These are phyloP conservation scores for Sus cebifrons DNA, from an alignment of 2,797 vertebrate species.

Conservation along the genomic window DNA sequence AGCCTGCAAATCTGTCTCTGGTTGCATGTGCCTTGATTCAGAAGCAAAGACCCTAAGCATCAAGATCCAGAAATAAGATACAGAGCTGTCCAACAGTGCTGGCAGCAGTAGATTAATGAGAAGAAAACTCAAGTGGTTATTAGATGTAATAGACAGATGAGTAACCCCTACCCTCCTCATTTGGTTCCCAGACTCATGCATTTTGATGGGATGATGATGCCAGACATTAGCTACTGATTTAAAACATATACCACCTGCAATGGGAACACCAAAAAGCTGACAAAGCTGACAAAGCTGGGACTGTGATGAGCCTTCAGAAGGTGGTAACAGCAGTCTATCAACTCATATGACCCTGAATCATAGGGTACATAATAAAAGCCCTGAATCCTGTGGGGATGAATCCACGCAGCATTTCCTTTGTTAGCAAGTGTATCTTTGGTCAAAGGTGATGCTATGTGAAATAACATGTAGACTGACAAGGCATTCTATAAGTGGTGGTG, in stretches of 20 bases:
- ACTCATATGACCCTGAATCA: not conserved
- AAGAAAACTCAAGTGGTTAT: not conserved
- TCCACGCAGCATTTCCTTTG: not conserved
- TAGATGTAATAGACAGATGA: not conserved
- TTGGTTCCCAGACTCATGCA: not conserved
- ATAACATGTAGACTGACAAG: not conserved
- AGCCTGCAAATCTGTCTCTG: not conserved
- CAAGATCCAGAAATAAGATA: not conserved
- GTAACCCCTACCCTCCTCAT: not conserved
- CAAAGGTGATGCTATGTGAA: not conserved
- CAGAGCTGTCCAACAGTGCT: not conserved
- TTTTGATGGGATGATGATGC: not conserved
- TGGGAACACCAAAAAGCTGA: not conserved
- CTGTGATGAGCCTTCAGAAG: not conserved
- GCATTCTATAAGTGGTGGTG: not conserved
- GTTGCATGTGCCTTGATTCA: not conserved
- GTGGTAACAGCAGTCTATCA: not conserved
- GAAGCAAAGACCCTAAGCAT: not conserved
- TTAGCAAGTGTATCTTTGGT: not conserved
- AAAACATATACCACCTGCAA: not conserved
- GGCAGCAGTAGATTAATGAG: not conserved
- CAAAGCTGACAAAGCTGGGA: not conserved
- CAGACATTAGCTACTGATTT: not conserved
- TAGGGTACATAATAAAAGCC: not conserved
- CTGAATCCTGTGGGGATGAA: not conserved